A percentile compares a stretch with the other conserved stretches of the same genome.
Conservation (phyloP, 2,888 invertebrate species). For the Lasioglossum calceatum region DNA sequence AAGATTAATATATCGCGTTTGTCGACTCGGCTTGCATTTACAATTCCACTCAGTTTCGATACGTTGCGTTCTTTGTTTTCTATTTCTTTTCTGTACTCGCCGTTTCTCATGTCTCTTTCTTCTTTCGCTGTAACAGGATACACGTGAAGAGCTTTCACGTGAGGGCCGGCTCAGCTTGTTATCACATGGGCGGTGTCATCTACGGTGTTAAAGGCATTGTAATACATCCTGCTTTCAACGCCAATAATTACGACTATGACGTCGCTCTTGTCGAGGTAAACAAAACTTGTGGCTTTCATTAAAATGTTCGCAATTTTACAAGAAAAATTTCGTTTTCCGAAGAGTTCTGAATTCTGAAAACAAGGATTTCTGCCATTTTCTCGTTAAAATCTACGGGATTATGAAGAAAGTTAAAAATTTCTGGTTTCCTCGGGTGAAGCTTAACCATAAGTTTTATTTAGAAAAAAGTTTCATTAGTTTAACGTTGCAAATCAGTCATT, state of each 20-base stretch:
- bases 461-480: not conserved
- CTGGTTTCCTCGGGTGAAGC: too few relatives aligned
- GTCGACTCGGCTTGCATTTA: slow-evolving; percentile 4
- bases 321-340: not conserved
- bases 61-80: not conserved
- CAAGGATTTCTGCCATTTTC: too few relatives aligned
- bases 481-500: not conserved
- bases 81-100: too few relatives aligned
- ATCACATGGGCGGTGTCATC: slow-evolving; percentile 68
- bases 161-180: slow-evolving; percentile 70
- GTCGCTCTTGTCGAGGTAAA: slow-evolving; percentile 74
- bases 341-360: too few relatives aligned
- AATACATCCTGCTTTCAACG: slow-evolving; percentile 72
- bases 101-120: not conserved
- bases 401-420: too few relatives aligned
- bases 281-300: not conserved
- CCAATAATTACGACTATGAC: slow-evolving; percentile 71
- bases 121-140: slow-evolving; percentile 52
- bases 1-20: slow-evolving; percentile 59
- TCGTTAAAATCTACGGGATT: too few relatives aligned
- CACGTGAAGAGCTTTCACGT: slow-evolving; percentile 64
- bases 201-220: slow-evolving; percentile 65
- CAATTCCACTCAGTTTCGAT: slow-evolving; percentile 13
- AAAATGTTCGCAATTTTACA: not conserved
- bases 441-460: not conserved